Percentiles rank a stretch among this genome's conserved stretches.
phyloP scores from a whole-genome alignment of 2,888 invertebrate genomes.

The Tetragnatha montana region DNA sequence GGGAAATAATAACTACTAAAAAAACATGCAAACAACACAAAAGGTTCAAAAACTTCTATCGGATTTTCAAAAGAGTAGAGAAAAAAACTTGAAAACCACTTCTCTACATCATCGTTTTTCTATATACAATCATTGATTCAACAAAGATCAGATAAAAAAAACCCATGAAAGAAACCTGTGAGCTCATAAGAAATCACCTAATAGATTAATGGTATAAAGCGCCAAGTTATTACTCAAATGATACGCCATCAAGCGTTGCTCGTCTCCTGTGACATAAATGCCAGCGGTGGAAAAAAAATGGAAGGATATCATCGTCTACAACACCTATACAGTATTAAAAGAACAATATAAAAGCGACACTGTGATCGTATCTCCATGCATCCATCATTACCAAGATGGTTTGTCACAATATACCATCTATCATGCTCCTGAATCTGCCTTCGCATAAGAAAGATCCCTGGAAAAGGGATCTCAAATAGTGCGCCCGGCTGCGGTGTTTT shows the following conservation, averaged over 20 bases:
- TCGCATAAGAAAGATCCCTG: background rate
- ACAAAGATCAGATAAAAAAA: background rate
- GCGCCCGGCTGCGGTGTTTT: background rate
- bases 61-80: no score
- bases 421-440: background rate
- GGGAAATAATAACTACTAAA: no score
- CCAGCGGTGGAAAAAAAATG: background rate
- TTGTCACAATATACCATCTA: slow-evolving; percentile 24
- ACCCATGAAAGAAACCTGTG: background rate
- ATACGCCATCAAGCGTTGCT: background rate
- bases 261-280: background rate
- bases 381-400: slow-evolving; percentile 32
- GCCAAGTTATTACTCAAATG: background rate
- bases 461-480: background rate
- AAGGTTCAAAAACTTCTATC: no score
- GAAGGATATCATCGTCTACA: background rate
- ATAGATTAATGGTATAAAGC: background rate
- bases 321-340: background rate
- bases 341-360: slow-evolving; percentile 6
- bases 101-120: no score
- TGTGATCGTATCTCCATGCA: slow-evolving; percentile 12
- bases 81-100: no score
- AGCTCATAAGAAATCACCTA: background rate
- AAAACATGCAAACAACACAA: no score
- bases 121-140: no score